Evolutionary conservation across 2,113 vertebrate genomes (phyloP).

Genomic region (Barnardius zonarius): DNA sequence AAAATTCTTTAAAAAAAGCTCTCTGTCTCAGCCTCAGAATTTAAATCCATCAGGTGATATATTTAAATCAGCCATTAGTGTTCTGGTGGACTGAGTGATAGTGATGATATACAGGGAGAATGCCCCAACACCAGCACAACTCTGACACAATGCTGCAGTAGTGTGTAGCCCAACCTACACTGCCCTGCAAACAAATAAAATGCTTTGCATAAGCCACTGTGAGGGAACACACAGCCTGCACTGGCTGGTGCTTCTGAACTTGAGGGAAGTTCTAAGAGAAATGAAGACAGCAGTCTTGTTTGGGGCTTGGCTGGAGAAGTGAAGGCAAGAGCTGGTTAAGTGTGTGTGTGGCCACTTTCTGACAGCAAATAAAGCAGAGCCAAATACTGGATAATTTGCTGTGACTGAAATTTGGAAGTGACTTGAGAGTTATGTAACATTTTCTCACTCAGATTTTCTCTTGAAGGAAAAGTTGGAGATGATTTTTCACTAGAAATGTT

Average conservation of each 20-base stretch:
- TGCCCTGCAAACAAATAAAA: neutral
- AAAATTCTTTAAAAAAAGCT: neutral
- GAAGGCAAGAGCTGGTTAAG: neutral
- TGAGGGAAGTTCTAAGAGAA: neutral
- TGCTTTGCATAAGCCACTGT: fast-evolving
- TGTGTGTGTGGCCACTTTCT: neutral
- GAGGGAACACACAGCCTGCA: neutral
- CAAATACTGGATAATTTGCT: neutral
- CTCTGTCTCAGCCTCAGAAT: neutral
- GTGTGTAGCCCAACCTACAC: neutral
- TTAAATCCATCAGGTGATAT: neutral
- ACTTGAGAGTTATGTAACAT: neutral
- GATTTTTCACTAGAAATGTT: neutral
- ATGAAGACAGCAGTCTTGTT: neutral
- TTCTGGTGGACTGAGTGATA: neutral
- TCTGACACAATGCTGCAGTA: neutral
- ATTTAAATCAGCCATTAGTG: neutral
- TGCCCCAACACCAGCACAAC: too few relatives aligned
- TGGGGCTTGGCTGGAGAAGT: neutral
- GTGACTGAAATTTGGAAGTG: neutral
- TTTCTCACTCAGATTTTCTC: conserved; percentile 2
- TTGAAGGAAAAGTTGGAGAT: neutral
- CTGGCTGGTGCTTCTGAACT: neutral
- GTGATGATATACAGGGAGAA: neutral
- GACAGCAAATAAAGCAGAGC: neutral